Conservation (phyloP, 2,888 invertebrate genomes). For the Mimas tiliae region DNA sequence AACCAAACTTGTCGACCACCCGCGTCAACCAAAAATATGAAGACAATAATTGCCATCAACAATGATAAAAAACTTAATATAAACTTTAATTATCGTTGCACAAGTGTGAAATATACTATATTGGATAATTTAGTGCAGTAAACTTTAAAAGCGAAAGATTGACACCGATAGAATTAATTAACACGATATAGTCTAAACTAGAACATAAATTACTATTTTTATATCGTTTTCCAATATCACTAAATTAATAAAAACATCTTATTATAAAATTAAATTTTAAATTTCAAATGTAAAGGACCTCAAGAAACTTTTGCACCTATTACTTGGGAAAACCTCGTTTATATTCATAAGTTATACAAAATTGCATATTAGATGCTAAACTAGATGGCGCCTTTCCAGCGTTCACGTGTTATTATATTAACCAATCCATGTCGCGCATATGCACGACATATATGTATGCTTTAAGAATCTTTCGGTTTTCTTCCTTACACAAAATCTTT, state of each 20-base stretch:
- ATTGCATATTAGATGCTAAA: constrained; percentile 8
- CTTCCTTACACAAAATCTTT: too few relatives aligned
- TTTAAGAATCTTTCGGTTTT: background rate
- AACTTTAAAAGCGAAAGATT: background rate
- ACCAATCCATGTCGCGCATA: background rate
- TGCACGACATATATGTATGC: too few relatives aligned
- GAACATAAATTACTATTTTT: constrained; percentile 7
- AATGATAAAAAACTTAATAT: constrained; percentile 21
- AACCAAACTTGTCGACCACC: constrained; percentile 23
- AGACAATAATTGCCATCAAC: constrained; percentile 20
- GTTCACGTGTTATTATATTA: constrained; percentile 1
- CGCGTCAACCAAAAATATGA: constrained; percentile 20
- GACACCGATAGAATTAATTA: constrained; percentile 18
- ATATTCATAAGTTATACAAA: constrained; percentile 4
- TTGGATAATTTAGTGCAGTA: constrained; percentile 17
- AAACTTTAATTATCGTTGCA: constrained; percentile 1
- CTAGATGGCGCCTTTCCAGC: constrained; percentile 3
- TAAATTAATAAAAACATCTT: constrained; percentile 12
- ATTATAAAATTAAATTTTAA: background rate
- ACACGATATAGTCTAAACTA: background rate
- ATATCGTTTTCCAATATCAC: constrained; percentile 3
- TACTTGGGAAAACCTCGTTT: constrained; percentile 5
- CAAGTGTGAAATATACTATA: constrained; percentile 16
- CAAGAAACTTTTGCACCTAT: background rate
- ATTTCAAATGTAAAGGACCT: constrained; percentile 18